Evolutionary conservation across 2,113 vertebrate species (phyloP).

Genomic region (Bubalus kerabau): DNA sequence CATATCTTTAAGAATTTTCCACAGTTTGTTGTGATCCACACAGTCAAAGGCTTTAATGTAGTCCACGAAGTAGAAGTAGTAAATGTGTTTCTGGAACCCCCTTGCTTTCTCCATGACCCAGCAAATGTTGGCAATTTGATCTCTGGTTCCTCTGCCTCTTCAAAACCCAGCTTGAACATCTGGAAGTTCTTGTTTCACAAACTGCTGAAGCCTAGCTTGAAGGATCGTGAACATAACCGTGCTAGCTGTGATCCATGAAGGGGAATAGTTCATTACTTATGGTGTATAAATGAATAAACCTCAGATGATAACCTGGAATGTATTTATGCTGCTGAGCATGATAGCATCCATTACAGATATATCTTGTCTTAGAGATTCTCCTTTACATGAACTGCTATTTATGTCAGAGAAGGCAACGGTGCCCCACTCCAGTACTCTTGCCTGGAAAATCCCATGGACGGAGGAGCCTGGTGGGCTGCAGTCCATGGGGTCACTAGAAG

Average conservation of each 20-base stretch:
- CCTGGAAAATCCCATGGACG: no score
- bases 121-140: background rate
- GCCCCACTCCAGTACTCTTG: no score
- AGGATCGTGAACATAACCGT: background rate
- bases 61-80: background rate
- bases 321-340: background rate
- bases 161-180: background rate
- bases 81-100: background rate
- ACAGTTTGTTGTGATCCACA: background rate
- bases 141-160: background rate
- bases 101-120: background rate
- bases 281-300: background rate
- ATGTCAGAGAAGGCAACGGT: background rate
- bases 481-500: no score
- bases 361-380: background rate
- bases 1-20: background rate
- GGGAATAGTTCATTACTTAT: background rate
- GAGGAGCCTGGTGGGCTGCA: no score
- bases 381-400: background rate
- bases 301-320: background rate
- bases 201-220: background rate
- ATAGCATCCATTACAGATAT: background rate
- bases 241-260: background rate
- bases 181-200: background rate
- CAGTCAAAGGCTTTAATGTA: background rate